Evolutionary conservation across 2,113 vertebrate species (phyloP).

Genomic region (Paratilapia polleni): DNA sequence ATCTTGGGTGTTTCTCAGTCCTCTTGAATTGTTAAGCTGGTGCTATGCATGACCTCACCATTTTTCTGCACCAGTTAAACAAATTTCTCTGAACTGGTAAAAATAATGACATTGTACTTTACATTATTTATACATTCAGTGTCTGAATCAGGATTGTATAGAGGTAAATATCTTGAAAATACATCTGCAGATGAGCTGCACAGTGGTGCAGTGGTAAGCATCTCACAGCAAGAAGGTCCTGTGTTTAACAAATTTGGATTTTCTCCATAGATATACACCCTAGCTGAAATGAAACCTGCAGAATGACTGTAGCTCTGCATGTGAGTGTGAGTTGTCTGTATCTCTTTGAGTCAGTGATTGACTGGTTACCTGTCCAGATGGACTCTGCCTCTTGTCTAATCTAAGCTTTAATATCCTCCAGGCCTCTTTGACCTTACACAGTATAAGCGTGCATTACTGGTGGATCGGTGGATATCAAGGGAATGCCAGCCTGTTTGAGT

Average conservation of each 20-base stretch:
- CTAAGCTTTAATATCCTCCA: background rate
- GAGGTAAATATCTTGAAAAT: background rate
- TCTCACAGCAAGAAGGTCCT: background rate
- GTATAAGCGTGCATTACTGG: no score
- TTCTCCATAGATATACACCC: background rate
- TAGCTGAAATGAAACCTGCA: background rate
- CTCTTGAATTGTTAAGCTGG: background rate
- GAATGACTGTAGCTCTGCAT: background rate
- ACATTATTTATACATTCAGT: background rate
- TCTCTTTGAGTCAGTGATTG: background rate
- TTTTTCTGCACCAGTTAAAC: background rate
- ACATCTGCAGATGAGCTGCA: background rate
- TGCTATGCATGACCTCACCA: background rate
- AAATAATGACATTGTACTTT: background rate
- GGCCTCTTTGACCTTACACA: background rate
- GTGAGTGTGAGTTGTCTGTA: background rate
- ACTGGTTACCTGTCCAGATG: background rate
- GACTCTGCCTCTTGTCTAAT: background rate
- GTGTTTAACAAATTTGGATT: background rate
- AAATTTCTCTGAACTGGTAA: background rate
- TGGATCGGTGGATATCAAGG: background rate
- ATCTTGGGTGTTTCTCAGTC: background rate
- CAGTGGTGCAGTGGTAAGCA: background rate
- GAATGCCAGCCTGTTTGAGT: background rate
- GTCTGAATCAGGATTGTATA: background rate